phyloP scores from a whole-genome alignment of 2,113 vertebrate species.

The Loxodonta africana region DNA sequence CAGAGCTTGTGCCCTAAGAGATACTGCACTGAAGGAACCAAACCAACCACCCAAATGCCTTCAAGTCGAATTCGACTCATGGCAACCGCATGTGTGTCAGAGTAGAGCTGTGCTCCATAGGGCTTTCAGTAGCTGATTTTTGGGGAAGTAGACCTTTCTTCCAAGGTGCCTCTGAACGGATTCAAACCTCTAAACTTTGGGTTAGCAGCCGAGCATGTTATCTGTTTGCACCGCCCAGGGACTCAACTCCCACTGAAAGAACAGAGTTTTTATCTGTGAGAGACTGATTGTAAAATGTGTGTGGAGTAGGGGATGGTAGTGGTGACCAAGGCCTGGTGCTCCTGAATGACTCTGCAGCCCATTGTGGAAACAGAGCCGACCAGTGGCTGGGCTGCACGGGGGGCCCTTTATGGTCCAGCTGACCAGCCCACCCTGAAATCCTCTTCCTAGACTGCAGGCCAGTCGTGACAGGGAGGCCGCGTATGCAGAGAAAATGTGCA shows the following conservation, averaged over 20 bases:
- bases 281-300: neutral
- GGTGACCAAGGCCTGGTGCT: neutral
- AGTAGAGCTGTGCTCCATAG: too few relatives aligned
- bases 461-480: neutral
- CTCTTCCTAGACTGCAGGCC: neutral
- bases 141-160: too few relatives aligned
- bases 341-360: fast-evolving
- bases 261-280: neutral
- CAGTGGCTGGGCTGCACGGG: neutral
- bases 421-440: neutral
- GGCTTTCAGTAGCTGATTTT: too few relatives aligned
- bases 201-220: too few relatives aligned
- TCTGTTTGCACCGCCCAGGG: too few relatives aligned
- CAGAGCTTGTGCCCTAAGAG: neutral
- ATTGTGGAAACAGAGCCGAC: neutral
- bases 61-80: too few relatives aligned
- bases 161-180: too few relatives aligned
- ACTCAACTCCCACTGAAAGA: neutral
- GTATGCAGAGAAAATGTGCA: neutral
- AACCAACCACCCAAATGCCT: too few relatives aligned
- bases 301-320: neutral
- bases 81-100: too few relatives aligned
- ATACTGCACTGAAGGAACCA: neutral
- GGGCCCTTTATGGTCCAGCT: neutral
- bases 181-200: too few relatives aligned